These are phyloP conservation scores for Albula glossodonta DNA, from an alignment of 2,113 vertebrate species.

Conservation along the genomic window DNA sequence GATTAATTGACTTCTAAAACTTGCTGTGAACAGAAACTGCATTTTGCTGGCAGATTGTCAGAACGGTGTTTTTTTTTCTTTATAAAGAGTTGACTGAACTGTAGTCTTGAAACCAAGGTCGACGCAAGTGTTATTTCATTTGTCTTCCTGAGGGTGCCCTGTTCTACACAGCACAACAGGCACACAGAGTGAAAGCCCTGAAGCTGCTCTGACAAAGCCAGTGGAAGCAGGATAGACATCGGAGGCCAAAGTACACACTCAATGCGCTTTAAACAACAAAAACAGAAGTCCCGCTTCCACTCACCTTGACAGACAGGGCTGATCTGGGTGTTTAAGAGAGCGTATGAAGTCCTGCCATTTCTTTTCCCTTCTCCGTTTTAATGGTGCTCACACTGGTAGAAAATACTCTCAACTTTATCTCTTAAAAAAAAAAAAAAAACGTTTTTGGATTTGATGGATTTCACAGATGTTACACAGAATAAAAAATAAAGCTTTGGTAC, in stretches of 20 bases:
- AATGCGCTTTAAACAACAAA: conserved; percentile 63
- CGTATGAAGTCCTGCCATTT: conserved; percentile 53
- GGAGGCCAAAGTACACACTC: conserved; percentile 68
- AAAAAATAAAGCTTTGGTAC: not conserved
- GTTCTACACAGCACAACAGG: conserved; percentile 49
- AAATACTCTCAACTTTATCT: conserved; percentile 19
- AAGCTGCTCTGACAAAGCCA: conserved; percentile 25
- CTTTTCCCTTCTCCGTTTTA: conserved; percentile 23
- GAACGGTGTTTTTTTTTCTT: not conserved
- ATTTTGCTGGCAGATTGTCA: too few species aligned
- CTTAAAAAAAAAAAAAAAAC: conserved; percentile 8
- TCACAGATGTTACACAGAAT: conserved; percentile 3
- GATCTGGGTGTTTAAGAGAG: conserved; percentile 50
- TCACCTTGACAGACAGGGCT: conserved; percentile 59
- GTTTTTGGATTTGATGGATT: conserved; percentile 20
- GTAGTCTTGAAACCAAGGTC: conserved; percentile 15
- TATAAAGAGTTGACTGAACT: not conserved
- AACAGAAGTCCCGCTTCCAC: conserved; percentile 53
- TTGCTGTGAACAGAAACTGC: too few species aligned
- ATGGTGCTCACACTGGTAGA: conserved; percentile 22
- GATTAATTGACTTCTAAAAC: too few species aligned
- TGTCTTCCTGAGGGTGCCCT: conserved; percentile 26
- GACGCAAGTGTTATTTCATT: conserved; percentile 6
- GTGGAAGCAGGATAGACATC: conserved; percentile 46
- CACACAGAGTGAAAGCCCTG: conserved; percentile 56